A percentile compares a stretch with the other conserved stretches of the same genome.
These are phyloP conservation scores for Macquaria australasica DNA, from an alignment of 2,113 vertebrate species.

Conservation along the genomic window DNA sequence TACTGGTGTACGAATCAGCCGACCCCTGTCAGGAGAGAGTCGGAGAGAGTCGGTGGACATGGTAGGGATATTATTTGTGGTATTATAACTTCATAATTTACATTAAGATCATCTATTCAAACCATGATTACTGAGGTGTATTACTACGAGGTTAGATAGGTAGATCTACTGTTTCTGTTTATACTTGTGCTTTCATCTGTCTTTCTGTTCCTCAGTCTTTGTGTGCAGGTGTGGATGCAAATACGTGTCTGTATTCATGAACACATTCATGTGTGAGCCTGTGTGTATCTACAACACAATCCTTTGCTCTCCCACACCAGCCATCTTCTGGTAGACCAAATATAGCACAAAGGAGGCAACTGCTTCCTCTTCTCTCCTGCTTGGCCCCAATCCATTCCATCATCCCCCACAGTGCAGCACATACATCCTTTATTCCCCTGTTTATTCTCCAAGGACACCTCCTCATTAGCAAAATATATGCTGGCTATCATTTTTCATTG, in stretches of 20 bases:
- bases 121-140: not conserved
- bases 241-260: conserved; percentile 55
- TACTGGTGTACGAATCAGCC: conserved; percentile 97
- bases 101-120: not conserved
- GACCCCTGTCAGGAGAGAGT: conserved; percentile 87
- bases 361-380: conserved; percentile 78
- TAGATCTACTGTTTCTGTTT: conserved; percentile 7
- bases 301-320: conserved; percentile 76
- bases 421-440: conserved; percentile 70
- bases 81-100: not conserved
- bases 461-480: conserved; percentile 78
- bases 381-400: conserved; percentile 80
- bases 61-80: not conserved
- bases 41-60: not conserved
- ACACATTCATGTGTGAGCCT: conserved; percentile 46
- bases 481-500: conserved; percentile 72
- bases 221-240: conserved; percentile 64
- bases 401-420: conserved; percentile 80
- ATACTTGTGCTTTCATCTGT: conserved; percentile 22
- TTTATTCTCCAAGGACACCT: conserved; percentile 75
- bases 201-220: conserved; percentile 31
- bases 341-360: conserved; percentile 81
- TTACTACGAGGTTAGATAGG: not conserved
- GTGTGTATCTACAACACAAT: conserved; percentile 63
- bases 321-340: conserved; percentile 80